phyloP scores from a whole-genome alignment of 2,113 vertebrate genomes.

The Prochilodus magdalenae region DNA sequence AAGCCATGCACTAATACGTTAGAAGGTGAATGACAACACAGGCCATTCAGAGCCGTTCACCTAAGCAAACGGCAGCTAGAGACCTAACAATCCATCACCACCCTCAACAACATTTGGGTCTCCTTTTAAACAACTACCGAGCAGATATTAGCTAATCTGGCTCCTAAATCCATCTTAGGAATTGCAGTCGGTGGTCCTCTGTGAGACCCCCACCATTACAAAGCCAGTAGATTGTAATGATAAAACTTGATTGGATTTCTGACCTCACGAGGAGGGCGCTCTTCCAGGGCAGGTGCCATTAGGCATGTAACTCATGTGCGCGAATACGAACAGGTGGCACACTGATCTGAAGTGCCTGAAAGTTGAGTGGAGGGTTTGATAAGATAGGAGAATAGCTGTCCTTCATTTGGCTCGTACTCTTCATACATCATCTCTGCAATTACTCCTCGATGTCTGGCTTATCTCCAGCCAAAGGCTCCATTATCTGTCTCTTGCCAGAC shows the following conservation, averaged over 20 bases:
- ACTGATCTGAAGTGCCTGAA: no score
- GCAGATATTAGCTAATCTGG: conserved; percentile 41
- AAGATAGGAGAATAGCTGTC: conserved; percentile 51
- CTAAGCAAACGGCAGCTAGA: conserved; percentile 32
- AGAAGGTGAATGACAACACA: conserved; percentile 32
- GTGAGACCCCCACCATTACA: conserved; percentile 45
- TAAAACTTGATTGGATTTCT: conserved; percentile 54
- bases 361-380: conserved; percentile 41
- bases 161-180: conserved; percentile 39
- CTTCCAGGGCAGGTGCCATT: conserved; percentile 48
- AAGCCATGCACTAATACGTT: conserved; percentile 38
- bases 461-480: conserved; percentile 42
- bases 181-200: conserved; percentile 26
- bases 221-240: conserved; percentile 48
- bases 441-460: conserved; percentile 47
- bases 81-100: conserved; percentile 34
- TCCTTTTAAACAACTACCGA: conserved; percentile 37
- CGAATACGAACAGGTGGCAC: no score
- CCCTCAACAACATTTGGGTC: conserved; percentile 15
- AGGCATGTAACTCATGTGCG: conserved; percentile 52
- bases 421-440: conserved; percentile 43
- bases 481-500: conserved; percentile 43
- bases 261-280: conserved; percentile 35
- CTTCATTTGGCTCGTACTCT: conserved; percentile 48
- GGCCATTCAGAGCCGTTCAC: conserved; percentile 30